Percentiles rank a stretch among this genome's conserved stretches.
Conservation (phyloP, 2,797 vertebrate species). For the Cynodonichthys magdalenae region DNA sequence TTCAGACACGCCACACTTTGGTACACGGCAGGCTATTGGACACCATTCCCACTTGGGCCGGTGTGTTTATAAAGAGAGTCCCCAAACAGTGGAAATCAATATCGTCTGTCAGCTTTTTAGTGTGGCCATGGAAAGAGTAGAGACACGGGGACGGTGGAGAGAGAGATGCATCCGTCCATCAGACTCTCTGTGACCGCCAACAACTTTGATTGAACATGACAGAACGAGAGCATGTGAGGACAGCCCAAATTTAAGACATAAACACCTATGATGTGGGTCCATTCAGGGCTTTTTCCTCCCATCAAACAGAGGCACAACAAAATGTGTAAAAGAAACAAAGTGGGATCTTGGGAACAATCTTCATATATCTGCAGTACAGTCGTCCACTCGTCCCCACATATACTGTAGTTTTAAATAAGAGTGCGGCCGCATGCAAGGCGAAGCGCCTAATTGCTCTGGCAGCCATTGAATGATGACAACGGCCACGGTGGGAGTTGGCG, state of each 20-base stretch:
- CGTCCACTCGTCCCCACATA: constrained; percentile 18
- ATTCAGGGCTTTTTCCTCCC: constrained; percentile 13
- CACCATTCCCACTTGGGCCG: constrained; percentile 14
- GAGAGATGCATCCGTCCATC: constrained; percentile 49
- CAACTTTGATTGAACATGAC: constrained; percentile 71
- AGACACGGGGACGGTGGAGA: constrained; percentile 52
- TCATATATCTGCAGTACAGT: constrained; percentile 34
- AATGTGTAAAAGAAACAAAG: constrained; percentile 38
- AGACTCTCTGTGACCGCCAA: constrained; percentile 55
- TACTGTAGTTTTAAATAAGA: constrained; percentile 33
- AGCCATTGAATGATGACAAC: constrained; percentile 68
- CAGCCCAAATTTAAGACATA: constrained; percentile 19
- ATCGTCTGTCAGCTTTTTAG: constrained; percentile 69
- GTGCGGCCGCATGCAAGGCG: constrained; percentile 24
- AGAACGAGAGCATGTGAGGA: constrained; percentile 43
- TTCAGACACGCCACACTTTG: constrained; percentile 3
- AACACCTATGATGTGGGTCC: constrained; percentile 25
- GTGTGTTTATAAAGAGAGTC: constrained; percentile 41
- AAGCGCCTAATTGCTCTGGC: constrained; percentile 66
- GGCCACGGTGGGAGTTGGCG: constrained; percentile 52
- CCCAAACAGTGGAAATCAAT: constrained; percentile 69
- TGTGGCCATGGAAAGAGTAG: constrained; percentile 42
- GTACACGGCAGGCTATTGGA: constrained; percentile 12
- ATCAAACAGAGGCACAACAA: constrained; percentile 34
- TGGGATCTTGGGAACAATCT: constrained; percentile 35